Percentiles rank a stretch among this genome's conserved stretches.
Conservation (phyloP, 30 jellyfish, hydroid and myxozoan genomes). For the Mastigias papua region DNA sequence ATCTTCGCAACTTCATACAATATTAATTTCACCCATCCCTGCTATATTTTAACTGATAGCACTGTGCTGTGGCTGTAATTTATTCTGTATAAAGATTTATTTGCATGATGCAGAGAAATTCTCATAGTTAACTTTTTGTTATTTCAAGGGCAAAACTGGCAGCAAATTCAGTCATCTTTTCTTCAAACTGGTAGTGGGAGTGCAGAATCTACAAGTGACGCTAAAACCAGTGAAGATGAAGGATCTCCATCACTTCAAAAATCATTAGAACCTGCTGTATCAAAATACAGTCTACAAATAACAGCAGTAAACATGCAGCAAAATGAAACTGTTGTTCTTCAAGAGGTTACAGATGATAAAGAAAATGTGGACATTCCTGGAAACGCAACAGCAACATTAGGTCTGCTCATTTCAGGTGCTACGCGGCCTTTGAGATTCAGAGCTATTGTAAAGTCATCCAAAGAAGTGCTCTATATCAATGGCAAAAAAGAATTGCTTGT, state of each 20-base stretch:
- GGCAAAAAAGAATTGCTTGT: constrained; percentile 75
- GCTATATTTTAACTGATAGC: too few species aligned
- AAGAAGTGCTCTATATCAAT: constrained; percentile 43
- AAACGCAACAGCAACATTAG: constrained; percentile 82
- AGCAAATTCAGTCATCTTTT: constrained; percentile 84
- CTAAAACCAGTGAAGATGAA: constrained; percentile 9
- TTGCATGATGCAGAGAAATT: too few species aligned
- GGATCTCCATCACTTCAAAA: constrained; percentile 10
- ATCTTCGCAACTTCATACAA: too few species aligned
- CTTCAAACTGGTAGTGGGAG: constrained; percentile 88
- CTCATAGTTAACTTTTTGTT: not conserved
- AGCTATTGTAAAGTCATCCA: constrained; percentile 64
- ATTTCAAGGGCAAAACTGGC: constrained; percentile 92
- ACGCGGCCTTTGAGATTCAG: constrained; percentile 70
- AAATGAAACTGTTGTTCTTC: constrained; percentile 38
- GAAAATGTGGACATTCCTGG: constrained; percentile 80
- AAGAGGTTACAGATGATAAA: constrained; percentile 60
- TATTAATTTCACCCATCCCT: too few species aligned
- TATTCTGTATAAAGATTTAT: too few species aligned
- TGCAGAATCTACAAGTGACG: constrained; percentile 37
- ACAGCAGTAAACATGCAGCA: constrained; percentile 67
- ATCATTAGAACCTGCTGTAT: constrained; percentile 25
- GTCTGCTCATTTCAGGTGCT: constrained; percentile 66
- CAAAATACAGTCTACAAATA: constrained; percentile 55
- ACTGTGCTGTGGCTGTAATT: too few species aligned